Evolutionary conservation across 1,140 invertebrate species (phyloP), one percentile per base, ranked within the genome.

Genomic region (Drosophila lowei): DNA sequence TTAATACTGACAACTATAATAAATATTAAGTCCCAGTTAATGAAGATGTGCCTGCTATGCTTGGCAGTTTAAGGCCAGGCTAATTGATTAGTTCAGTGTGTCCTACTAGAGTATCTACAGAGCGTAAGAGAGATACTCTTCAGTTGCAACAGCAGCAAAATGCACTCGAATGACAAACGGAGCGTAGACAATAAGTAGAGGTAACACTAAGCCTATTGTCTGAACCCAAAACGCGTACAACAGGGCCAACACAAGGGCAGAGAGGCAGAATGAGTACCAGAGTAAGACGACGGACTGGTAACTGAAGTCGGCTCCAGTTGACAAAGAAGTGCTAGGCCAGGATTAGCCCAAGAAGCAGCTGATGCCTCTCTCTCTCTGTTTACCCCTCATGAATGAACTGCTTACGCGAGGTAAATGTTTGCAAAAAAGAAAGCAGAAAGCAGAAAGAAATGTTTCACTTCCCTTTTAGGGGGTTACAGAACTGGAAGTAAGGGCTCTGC

Each of bases 151-250:
- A 58, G 50, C 46, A 54, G 28, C 49, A 47, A 76, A 79, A 23
- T 78, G 63, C 83, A 77, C 81, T 85, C 81, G 70, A 86, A 86
- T 80, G 83, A 77, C 73, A 78, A 78, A 78, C 81, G 74, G 66
- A 85, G 73, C 81, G 74, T 55, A 85, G 68, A 85, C 70, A 88
- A 85, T 88, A 78, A 72, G 81, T 54, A 85, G 75, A 78, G 81
- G 83, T 78, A 88, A 77, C 83, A 85, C 77, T 85, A 85, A 85
- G 83, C 83, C 81, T 70, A 75, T 85, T 85, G 81, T 85, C 68
- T 81, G 71, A 58, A 54, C 77, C 83, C 81, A 72, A 88, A 88
- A 62, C 83, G 78, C 83, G 63, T 72, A 72, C 83, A 88, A 88
- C 83, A 83, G 75, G 80, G 77, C 72, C 59, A 62, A 11, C 28